Percentiles rank a stretch among this genome's conserved stretches.
These are phyloP conservation scores for Columba guinea DNA, from an alignment of 2,797 vertebrate species.

Conservation along the genomic window DNA sequence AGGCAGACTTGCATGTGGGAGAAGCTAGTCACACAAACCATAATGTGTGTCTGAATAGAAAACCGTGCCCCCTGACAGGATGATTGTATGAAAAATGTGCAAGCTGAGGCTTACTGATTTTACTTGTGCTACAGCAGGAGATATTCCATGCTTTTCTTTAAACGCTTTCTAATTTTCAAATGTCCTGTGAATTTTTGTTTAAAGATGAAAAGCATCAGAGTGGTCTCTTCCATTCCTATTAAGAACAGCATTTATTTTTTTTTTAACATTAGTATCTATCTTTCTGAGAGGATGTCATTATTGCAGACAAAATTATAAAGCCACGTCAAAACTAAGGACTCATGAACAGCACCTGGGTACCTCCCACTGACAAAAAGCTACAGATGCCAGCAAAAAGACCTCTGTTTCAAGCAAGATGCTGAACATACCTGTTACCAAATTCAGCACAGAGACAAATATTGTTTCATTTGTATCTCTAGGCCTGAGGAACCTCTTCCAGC, in stretches of 20 bases:
- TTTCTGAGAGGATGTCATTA: not conserved
- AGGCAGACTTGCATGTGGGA: not conserved
- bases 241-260: not conserved
- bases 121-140: not conserved
- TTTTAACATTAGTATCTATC: not conserved
- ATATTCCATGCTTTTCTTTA: not conserved
- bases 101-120: not conserved
- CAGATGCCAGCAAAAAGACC: not conserved
- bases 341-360: not conserved
- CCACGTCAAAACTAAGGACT: not conserved
- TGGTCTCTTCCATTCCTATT: not conserved
- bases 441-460: not conserved
- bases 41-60: not conserved
- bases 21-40: not conserved
- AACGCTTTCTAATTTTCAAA: not conserved
- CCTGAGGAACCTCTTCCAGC: not conserved
- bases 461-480: not conserved
- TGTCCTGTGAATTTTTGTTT: not conserved
- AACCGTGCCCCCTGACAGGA: not conserved
- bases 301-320: not conserved
- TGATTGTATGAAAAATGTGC: not conserved
- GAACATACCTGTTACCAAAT: not conserved
- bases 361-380: not conserved
- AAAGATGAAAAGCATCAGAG: not conserved
- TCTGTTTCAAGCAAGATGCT: not conserved